Base-by-base conservation (phyloP, 2,113 vertebrate genomes). In the Ciconia boyciana region DNA sequence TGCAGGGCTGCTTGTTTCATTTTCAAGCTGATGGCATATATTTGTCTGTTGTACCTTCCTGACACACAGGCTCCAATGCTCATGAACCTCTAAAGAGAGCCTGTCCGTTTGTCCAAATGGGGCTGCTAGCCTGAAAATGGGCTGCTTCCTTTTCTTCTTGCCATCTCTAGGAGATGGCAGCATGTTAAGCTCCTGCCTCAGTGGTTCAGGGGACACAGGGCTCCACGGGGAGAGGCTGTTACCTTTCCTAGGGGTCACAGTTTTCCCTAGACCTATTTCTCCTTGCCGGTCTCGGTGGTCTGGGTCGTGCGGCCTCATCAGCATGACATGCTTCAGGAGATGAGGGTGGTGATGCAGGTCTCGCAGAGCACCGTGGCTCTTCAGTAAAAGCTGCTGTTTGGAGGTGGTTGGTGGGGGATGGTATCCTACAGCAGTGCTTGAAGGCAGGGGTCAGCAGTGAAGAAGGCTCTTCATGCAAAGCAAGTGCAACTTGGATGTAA, bases 221-320 rank as follows among this genome's bases (percentile, higher is more conserved):
- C 20, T 54, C 52, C 3, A 4, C 0, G 0, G 6, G 36, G 29
- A 69, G 49, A 55, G 31, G 31, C 31, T 72, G 8, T 87, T 83
- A 12, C 24, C 29, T 78, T 78, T 68, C 32, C 16, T n/a, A 26
- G 19, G 87, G 24, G 52, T 14, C 0, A 0, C 2, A 0, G 14
- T 52, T 91, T 91, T 87, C 21, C 11, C 5, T 72, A 46, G 29
- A 21, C 39, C 6, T 52, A 2, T 32, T 81, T 71, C 46, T 78
- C 16, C 36, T 54, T 29, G 36, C 19, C 16, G 11, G 10, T 18
- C 25, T 74, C 1, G 3, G 61, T n/a, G 69, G 69, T 43, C 28
- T 29, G 24, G 22, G 22, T 36, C 1, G 0, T 31, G 13, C 62
- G 68, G 65, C 64, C 19, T 78, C 1, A 0, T 32, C 16, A 28